phyloP scores from a whole-genome alignment of 2,797 vertebrate genomes.

The Heteromormyrus szaboi region DNA sequence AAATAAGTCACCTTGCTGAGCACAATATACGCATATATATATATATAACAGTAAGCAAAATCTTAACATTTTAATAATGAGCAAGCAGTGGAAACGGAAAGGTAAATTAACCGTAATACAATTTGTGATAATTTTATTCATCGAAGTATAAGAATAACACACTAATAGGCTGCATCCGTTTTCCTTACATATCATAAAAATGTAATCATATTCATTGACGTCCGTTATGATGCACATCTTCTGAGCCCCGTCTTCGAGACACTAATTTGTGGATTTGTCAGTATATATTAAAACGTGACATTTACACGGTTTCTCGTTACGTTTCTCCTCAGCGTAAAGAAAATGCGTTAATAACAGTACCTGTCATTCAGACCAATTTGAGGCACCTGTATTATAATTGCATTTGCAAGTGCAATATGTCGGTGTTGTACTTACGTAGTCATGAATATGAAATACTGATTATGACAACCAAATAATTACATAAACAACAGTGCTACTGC shows the following conservation, averaged over 20 bases:
- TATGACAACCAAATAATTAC: not conserved
- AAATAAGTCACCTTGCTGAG: not conserved
- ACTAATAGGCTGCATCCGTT: not conserved
- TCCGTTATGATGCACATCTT: not conserved
- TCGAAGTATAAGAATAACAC: not conserved
- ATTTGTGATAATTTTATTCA: not conserved
- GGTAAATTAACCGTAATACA: not conserved
- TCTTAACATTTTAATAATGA: not conserved
- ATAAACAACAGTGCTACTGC: not conserved
- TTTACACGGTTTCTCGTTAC: not conserved
- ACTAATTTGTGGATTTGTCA: not conserved
- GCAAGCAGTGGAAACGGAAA: not conserved
- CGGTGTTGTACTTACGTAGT: not conserved
- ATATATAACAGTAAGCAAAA: not conserved
- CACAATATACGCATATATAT: not conserved
- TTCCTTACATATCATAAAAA: not conserved
- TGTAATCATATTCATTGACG: not conserved
- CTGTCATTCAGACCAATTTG: not conserved
- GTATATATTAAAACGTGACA: not conserved
- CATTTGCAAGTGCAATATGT: not conserved
- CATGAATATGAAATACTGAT: not conserved
- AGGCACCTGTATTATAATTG: conserved; percentile 3
- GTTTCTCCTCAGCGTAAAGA: not conserved
- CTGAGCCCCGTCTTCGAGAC: not conserved
- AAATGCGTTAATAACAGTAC: not conserved